phyloP scores from a whole-genome alignment of 2,113 vertebrate genomes.

The Panurus biarmicus region DNA sequence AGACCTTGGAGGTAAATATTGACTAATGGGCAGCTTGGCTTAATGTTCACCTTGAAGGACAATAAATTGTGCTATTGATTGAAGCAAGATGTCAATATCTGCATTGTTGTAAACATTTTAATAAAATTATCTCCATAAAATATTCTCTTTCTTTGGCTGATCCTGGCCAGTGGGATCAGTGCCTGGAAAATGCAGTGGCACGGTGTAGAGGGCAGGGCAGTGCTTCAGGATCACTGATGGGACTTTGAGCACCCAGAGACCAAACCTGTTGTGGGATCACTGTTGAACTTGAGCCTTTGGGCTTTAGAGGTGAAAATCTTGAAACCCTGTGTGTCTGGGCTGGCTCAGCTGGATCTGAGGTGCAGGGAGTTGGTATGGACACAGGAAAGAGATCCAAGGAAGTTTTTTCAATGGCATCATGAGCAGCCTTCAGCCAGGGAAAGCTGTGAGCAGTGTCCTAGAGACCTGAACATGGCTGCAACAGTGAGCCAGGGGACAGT shows the following conservation, averaged over 20 bases:
- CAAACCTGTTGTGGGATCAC: accelerated
- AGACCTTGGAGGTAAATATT: constrained; percentile 74
- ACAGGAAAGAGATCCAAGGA: background rate
- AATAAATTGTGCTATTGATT: constrained; percentile 78
- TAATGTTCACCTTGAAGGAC: constrained; percentile 76
- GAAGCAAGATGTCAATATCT: constrained; percentile 67
- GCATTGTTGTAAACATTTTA: constrained; percentile 77
- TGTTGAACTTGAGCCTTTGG: background rate
- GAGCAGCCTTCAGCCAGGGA: background rate
- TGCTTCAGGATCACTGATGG: accelerated
- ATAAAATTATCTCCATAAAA: constrained; percentile 74
- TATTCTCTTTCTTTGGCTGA: constrained; percentile 48
- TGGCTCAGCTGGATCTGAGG: background rate
- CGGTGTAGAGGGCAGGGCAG: accelerated
- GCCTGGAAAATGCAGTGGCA: background rate
- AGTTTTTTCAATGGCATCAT: background rate
- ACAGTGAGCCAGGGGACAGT: background rate
- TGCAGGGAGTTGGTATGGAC: background rate
- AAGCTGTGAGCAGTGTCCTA: background rate
- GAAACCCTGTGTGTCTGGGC: background rate
- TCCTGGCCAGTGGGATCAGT: background rate
- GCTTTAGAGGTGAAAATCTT: background rate
- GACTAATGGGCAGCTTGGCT: constrained; percentile 73
- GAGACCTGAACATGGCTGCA: background rate
- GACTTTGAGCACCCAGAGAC: background rate